These are phyloP conservation scores for Panonychus citri DNA, from an alignment of 1,140 invertebrate genomes.

Conservation along the genomic window DNA sequence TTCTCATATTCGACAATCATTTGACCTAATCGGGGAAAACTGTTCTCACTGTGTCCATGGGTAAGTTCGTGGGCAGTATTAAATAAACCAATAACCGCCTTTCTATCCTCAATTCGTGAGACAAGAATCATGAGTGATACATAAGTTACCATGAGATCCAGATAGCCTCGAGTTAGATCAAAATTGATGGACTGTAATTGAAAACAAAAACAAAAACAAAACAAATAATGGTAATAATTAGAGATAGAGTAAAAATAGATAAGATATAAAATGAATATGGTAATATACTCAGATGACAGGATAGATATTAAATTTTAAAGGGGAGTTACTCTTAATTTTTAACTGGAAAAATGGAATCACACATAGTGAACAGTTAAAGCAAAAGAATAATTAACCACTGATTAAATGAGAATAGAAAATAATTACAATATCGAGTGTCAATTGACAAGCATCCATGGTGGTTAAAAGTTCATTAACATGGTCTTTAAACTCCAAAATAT, in stretches of 20 bases:
- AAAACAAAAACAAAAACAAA: not conserved
- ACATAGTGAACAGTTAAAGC: too few species aligned
- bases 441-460: slow-evolving; percentile 88
- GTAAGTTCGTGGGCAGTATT: slow-evolving; percentile 94
- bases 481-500: slow-evolving; percentile 92
- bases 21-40: slow-evolving; percentile 80
- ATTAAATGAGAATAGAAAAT: not conserved
- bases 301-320: not conserved
- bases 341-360: slow-evolving; percentile 2
- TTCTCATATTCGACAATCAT: slow-evolving; percentile 95
- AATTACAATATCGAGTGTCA: slow-evolving; percentile 57
- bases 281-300: too few species aligned
- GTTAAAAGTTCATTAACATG: slow-evolving; percentile 89
- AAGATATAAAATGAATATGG: too few species aligned
- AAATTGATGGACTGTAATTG: slow-evolving; percentile 63
- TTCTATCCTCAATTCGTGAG: slow-evolving; percentile 87
- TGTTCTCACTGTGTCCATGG: slow-evolving; percentile 64
- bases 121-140: slow-evolving; percentile 85
- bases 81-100: slow-evolving; percentile 84
- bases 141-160: slow-evolving; percentile 82
- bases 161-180: slow-evolving; percentile 82
- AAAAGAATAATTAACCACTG: slow-evolving; percentile 25
- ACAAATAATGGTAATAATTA: slow-evolving; percentile 5
- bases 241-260: not conserved
- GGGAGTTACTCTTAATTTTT: not conserved